phyloP scores from a whole-genome alignment of 2,888 invertebrate genomes.

The Macrophya alboannulata region DNA sequence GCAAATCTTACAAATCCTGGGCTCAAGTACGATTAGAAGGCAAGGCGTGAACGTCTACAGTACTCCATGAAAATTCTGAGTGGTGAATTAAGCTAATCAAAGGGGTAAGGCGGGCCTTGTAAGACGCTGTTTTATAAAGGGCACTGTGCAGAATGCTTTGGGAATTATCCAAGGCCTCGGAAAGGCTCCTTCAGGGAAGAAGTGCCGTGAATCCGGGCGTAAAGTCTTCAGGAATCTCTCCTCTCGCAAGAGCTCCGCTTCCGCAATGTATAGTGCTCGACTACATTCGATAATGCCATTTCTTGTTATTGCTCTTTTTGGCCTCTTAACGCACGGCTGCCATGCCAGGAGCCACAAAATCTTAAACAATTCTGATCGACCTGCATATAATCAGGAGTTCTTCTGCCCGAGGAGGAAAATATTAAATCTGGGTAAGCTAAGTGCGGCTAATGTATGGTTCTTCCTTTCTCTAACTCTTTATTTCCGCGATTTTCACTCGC shows the following conservation, averaged over 20 bases:
- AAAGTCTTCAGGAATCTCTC: slow-evolving; percentile 7
- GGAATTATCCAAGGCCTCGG: slow-evolving; percentile 27
- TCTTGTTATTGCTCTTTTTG: slow-evolving; percentile 2
- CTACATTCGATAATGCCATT: slow-evolving; percentile 20
- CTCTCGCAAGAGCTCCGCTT: neutral
- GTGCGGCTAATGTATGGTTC: slow-evolving; percentile 1
- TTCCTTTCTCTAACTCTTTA: neutral
- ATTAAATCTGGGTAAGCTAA: neutral
- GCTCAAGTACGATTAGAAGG: slow-evolving; percentile 49
- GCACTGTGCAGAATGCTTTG: slow-evolving; percentile 24
- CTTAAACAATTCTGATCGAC: slow-evolving; percentile 20
- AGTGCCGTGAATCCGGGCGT: slow-evolving; percentile 10
- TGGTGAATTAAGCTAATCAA: slow-evolving; percentile 48
- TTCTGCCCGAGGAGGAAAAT: neutral
- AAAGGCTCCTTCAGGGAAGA: slow-evolving; percentile 16
- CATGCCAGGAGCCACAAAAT: neutral
- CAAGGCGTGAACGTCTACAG: slow-evolving; percentile 40
- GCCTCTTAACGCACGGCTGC: neutral
- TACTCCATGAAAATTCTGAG: slow-evolving; percentile 31
- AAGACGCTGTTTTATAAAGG: slow-evolving; percentile 39
- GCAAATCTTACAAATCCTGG: neutral
- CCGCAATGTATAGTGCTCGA: neutral
- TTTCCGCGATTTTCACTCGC: neutral
- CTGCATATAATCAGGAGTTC: neutral
- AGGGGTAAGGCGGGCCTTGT: neutral